phyloP scores from a whole-genome alignment of 2,888 invertebrate genomes.

The Parapristionchus giblindavisi region DNA sequence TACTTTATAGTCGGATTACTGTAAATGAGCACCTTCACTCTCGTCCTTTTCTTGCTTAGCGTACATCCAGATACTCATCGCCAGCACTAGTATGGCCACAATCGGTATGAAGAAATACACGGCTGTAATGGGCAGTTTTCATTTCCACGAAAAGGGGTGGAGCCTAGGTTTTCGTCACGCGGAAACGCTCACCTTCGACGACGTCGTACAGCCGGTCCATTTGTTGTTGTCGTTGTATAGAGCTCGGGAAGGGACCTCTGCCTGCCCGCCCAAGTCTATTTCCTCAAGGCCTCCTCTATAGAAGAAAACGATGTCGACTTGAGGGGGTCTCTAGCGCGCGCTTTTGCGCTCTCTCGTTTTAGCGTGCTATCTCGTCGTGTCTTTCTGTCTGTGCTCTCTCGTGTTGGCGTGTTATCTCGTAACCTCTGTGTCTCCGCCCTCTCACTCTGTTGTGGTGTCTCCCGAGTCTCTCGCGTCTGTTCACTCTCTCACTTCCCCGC shows the following conservation, averaged over 20 bases:
- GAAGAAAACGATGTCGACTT: slow-evolving; percentile 14
- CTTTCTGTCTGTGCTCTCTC: slow-evolving; percentile 16
- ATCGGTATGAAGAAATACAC: slow-evolving; percentile 63
- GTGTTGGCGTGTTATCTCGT: background rate
- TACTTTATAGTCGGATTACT: too few relatives aligned
- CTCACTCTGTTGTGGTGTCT: background rate
- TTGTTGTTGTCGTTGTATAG: background rate
- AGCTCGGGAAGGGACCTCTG: too few relatives aligned
- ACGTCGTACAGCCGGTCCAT: slow-evolving; percentile 56
- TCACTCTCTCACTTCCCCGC: background rate
- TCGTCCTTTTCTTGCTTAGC: background rate
- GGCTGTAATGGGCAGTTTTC: slow-evolving; percentile 44
- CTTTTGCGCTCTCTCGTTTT: background rate
- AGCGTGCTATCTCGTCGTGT: background rate
- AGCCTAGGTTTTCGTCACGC: too few relatives aligned
- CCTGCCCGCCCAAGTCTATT: slow-evolving; percentile 16
- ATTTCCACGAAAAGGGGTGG: slow-evolving; percentile 8
- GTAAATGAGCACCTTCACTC: too few relatives aligned
- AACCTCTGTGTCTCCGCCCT: background rate
- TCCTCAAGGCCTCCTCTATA: background rate
- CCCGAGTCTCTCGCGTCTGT: background rate
- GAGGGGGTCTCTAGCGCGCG: background rate
- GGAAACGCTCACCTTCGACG: slow-evolving; percentile 52
- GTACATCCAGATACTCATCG: slow-evolving; percentile 48
- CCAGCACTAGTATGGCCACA: slow-evolving; percentile 55